Percentiles rank a stretch among this genome's conserved stretches.
Conservation (phyloP, 2,888 invertebrate genomes). For the Trissolcus japonicus region DNA sequence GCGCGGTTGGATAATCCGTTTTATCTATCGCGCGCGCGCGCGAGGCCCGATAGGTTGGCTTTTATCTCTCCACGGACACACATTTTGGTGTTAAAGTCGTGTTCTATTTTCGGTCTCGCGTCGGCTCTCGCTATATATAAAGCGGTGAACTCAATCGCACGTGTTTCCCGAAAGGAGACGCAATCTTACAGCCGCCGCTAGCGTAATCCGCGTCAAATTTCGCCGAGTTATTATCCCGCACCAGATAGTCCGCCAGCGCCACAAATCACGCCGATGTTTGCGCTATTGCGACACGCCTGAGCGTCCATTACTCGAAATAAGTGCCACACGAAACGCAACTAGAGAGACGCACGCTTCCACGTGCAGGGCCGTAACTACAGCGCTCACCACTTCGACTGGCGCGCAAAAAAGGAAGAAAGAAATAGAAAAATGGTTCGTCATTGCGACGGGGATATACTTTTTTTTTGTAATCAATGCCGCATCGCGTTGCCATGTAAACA, state of each 20-base stretch:
- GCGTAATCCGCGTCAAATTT: slow-evolving; percentile 2
- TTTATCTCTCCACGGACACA: too few species aligned
- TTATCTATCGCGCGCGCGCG: background rate
- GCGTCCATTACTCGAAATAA: slow-evolving; percentile 51
- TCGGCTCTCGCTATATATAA: slow-evolving; percentile 13
- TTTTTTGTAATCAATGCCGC: slow-evolving; percentile 3
- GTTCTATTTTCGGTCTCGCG: slow-evolving; percentile 3
- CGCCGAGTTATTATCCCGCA: slow-evolving; percentile 44
- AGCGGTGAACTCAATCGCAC: background rate
- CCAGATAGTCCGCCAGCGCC: too few species aligned
- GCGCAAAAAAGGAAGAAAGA: background rate
- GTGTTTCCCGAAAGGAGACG: slow-evolving; percentile 5
- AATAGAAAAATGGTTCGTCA: background rate
- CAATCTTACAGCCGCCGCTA: slow-evolving; percentile 24
- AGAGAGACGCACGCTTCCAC: slow-evolving; percentile 16
- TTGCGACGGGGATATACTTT: background rate
- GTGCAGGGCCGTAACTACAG: slow-evolving; percentile 35
- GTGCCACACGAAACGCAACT: slow-evolving; percentile 17
- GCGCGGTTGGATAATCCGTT: slow-evolving; percentile 3
- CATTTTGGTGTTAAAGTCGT: background rate
- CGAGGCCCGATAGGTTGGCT: too few species aligned
- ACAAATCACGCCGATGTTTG: slow-evolving; percentile 47
- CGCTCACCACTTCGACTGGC: slow-evolving; percentile 5
- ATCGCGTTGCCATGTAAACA: background rate
- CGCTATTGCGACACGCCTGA: slow-evolving; percentile 57